Percentiles rank a stretch among this genome's conserved stretches.
phyloP scores from a whole-genome alignment of 2,797 vertebrate species.

The Ctenopoma multispine region DNA sequence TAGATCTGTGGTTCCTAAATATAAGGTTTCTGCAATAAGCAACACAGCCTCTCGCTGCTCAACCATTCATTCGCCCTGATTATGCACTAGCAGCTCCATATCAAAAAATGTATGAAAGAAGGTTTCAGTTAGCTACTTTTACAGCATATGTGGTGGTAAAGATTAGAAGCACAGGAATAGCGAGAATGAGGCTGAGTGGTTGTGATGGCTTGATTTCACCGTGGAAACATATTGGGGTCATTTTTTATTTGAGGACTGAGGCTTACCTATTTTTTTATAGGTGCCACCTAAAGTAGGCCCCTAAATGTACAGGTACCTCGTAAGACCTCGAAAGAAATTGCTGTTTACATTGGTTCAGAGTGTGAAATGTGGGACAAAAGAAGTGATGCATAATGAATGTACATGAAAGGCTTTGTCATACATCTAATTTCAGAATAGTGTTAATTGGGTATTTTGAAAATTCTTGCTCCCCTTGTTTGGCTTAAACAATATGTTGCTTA shows the following conservation, averaged over 20 bases:
- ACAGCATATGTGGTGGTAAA: constrained; percentile 54
- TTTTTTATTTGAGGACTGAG: constrained; percentile 46
- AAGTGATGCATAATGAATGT: constrained; percentile 27
- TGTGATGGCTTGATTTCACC: constrained; percentile 60
- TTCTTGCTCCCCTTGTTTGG: constrained; percentile 7
- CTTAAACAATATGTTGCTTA: constrained; percentile 10
- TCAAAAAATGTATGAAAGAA: constrained; percentile 47
- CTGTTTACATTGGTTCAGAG: constrained; percentile 11
- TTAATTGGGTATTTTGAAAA: constrained; percentile 28
- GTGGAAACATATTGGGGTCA: constrained; percentile 59
- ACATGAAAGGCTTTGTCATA: constrained; percentile 31
- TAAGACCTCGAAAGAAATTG: constrained; percentile 11
- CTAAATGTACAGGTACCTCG: constrained; percentile 22
- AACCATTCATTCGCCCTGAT: constrained; percentile 53
- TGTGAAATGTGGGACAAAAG: constrained; percentile 23
- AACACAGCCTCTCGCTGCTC: constrained; percentile 42
- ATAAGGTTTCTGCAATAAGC: constrained; percentile 63
- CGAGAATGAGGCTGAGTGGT: constrained; percentile 8
- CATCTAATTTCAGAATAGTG: constrained; percentile 40
- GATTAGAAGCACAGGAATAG: constrained; percentile 41
- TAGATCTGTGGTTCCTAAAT: constrained; percentile 76
- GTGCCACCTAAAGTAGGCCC: constrained; percentile 2
- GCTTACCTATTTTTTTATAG: constrained; percentile 44
- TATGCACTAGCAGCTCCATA: constrained; percentile 51
- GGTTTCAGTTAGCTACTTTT: constrained; percentile 40